A percentile compares a stretch with the other conserved stretches of the same genome.
Conservation (phyloP, 2,888 invertebrate genomes). For the Zaprionus bogoriensis region DNA sequence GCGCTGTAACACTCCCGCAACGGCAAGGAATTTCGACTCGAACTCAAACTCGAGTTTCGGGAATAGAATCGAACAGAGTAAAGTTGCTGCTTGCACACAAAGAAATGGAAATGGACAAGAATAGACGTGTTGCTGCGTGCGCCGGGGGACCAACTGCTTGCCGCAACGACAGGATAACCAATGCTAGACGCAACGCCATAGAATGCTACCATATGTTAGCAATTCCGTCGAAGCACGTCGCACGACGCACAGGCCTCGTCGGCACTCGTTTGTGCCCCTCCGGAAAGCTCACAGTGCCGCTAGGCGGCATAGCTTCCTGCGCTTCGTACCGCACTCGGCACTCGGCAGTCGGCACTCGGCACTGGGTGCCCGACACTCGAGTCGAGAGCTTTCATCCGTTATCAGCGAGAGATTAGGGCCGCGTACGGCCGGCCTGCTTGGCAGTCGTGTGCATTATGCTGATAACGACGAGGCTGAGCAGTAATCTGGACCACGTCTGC, state of each 20-base stretch:
- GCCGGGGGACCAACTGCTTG: conserved; percentile 50
- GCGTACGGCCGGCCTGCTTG: conserved; percentile 8
- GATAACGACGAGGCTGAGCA: conserved; percentile 54
- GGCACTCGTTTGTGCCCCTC: conserved; percentile 18
- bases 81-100: conserved; percentile 27
- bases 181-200: conserved; percentile 58
- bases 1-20: background rate
- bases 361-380: background rate
- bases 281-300: conserved; percentile 39
- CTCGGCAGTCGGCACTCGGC: no score
- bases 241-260: background rate
- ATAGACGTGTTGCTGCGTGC: conserved; percentile 4
- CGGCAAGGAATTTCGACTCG: background rate
- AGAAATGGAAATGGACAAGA: background rate
- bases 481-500: conserved; percentile 28
- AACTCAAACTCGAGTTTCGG: background rate
- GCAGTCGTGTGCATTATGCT: conserved; percentile 31
- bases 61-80: background rate
- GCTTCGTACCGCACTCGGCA: conserved; percentile 11
- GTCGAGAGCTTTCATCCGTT: conserved; percentile 47
- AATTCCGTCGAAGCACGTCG: conserved; percentile 40
- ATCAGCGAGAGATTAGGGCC: conserved; percentile 51
- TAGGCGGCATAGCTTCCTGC: conserved; percentile 43
- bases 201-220: conserved; percentile 68
- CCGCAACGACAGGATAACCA: conserved; percentile 73